phyloP scores from a whole-genome alignment of 2,888 invertebrate genomes.

The Xestia ashworthii region DNA sequence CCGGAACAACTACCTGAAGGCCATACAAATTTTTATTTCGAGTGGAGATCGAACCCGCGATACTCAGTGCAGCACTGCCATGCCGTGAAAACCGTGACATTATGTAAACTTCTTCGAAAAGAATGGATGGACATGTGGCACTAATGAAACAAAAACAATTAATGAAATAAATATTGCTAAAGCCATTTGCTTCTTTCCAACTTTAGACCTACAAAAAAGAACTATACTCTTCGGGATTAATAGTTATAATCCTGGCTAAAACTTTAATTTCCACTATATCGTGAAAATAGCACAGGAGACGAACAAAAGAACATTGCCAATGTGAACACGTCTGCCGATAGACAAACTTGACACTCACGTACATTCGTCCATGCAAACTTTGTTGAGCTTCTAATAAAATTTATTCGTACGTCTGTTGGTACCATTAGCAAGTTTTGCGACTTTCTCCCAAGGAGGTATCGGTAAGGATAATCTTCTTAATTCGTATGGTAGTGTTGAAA shows the following conservation, averaged over 20 bases:
- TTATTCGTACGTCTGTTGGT: slow-evolving; percentile 63
- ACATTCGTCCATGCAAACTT: slow-evolving; percentile 68
- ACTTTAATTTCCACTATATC: slow-evolving; percentile 17
- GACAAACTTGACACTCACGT: slow-evolving; percentile 74
- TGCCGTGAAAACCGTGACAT: too few relatives aligned
- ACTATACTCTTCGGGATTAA: not conserved
- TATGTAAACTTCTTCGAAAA: too few relatives aligned
- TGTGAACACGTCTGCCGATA: slow-evolving; percentile 69
- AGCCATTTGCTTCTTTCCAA: not conserved
- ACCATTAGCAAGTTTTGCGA: slow-evolving; percentile 67
- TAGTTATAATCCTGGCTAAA: slow-evolving; percentile 3
- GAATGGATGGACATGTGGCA: too few relatives aligned
- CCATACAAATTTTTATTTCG: too few relatives aligned
- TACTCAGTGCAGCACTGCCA: too few relatives aligned
- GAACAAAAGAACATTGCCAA: slow-evolving; percentile 69
- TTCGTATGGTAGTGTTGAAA: slow-evolving; percentile 29
- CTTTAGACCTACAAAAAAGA: not conserved
- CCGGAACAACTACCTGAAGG: too few relatives aligned
- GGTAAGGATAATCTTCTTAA: slow-evolving; percentile 64
- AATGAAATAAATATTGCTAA: not conserved
- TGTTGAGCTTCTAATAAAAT: slow-evolving; percentile 66
- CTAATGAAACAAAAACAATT: not conserved
- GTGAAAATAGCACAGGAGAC: slow-evolving; percentile 21
- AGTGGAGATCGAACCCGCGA: too few relatives aligned
- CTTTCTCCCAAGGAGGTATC: slow-evolving; percentile 54